Base-by-base conservation (phyloP, 1,140 invertebrate genomes). In the Parapsyche elsis region DNA sequence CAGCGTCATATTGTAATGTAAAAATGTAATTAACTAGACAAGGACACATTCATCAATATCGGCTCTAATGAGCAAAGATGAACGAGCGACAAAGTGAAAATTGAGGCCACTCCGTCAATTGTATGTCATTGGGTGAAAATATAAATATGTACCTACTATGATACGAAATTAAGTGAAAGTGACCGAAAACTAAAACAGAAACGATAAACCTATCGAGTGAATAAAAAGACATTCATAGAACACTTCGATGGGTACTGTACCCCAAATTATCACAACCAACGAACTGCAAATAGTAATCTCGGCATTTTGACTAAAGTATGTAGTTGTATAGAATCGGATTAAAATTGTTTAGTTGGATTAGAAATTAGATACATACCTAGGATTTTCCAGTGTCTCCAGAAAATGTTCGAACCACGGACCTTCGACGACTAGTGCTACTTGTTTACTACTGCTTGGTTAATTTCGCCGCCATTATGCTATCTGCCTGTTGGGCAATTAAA, bases 31-130 rank as follows among this genome's bases (percentile, higher is more conserved):
- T 61, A 21, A 53, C 49, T 2, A 19, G 49, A 19, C 57, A 61
- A 61, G 57, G 57, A 61, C 57, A 61, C 9, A 1, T 61, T 21
- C 16, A 61, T 38, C 30, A 38, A 38, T 38, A 38, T 61, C 21
- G 57, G 19, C 21, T 61, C 57, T 61, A 19, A 53, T 16, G 49
- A 61, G 21, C 57, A 9, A 19, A 61, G 57, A 9, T 9, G 57
- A 61, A 61, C 30, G 30, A 38, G 30, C 30, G 30, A 38, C 30
- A 38, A 7, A 38, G 30, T 67, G 64, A 67, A 23, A 30, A 67
- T 67, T 23, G 64, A 67, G 64, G 64, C 24, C 71, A 19, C 10
- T 73, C 71, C 38, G 21, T 73, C 71, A 73, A 73, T 73, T 73
- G 45, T 73, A 46, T 46, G 45, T 73, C 38, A 73, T 73, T 73